phyloP scores from a whole-genome alignment of 1,140 invertebrate species.

The Magallana ariakensis region DNA sequence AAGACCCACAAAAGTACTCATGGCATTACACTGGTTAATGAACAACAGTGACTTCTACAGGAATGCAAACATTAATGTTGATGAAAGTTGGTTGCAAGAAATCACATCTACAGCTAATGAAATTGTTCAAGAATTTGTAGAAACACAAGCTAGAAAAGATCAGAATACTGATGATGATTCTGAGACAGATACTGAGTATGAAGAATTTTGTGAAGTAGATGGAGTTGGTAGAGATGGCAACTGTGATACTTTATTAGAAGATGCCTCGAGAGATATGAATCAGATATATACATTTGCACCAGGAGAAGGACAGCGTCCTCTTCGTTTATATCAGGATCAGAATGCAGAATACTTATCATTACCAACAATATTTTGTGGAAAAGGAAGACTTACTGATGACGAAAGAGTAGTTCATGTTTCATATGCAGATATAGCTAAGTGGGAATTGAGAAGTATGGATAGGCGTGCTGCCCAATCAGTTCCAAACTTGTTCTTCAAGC shows the following conservation, averaged over 20 bases:
- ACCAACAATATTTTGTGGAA: slow-evolving; percentile 63
- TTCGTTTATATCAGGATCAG: slow-evolving; percentile 50
- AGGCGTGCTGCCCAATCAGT: slow-evolving; percentile 47
- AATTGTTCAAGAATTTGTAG: background rate
- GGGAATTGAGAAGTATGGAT: slow-evolving; percentile 44
- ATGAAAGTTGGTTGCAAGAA: slow-evolving; percentile 29
- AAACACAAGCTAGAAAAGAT: slow-evolving; percentile 23
- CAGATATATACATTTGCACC: slow-evolving; percentile 50
- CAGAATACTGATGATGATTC: background rate
- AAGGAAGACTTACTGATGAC: slow-evolving; percentile 44
- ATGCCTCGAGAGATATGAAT: slow-evolving; percentile 20
- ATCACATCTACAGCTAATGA: slow-evolving; percentile 5
- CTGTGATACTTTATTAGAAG: slow-evolving; percentile 45
- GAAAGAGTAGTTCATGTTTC: slow-evolving; percentile 31
- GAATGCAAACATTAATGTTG: slow-evolving; percentile 36
- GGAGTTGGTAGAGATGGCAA: slow-evolving; percentile 1
- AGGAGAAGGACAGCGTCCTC: slow-evolving; percentile 46
- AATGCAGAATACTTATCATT: slow-evolving; percentile 56
- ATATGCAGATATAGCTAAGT: slow-evolving; percentile 45
- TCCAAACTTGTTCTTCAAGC: slow-evolving; percentile 50
- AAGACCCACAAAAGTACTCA: slow-evolving; percentile 33
- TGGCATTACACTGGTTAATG: slow-evolving; percentile 42
- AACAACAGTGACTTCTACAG: slow-evolving; percentile 47
- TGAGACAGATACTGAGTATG: background rate
- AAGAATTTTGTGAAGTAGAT: slow-evolving; percentile 43